Conservation (phyloP, 1,140 invertebrate genomes). For the Euura lappo region DNA sequence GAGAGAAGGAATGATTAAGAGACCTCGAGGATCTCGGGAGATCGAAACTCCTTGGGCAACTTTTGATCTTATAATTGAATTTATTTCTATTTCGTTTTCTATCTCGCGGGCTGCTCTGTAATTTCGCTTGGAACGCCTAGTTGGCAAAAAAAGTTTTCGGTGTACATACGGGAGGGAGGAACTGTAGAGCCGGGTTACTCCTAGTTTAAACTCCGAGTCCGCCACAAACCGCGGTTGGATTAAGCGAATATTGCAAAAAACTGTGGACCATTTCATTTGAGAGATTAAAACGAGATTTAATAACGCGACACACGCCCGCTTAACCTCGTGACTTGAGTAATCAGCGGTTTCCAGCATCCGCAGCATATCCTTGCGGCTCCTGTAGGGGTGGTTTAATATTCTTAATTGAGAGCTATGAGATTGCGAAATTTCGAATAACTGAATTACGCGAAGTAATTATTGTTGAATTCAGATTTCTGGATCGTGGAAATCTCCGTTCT, state of each 20-base stretch:
- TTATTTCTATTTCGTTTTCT: neutral
- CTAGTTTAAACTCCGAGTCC: too few species aligned
- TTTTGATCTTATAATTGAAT: neutral
- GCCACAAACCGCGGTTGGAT: too few species aligned
- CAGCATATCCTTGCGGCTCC: neutral
- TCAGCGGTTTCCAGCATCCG: slow-evolving; percentile 9
- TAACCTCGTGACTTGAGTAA: slow-evolving; percentile 43
- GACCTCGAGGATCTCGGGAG: too few species aligned
- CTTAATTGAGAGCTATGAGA: slow-evolving; percentile 46
- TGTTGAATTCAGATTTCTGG: neutral
- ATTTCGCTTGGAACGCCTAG: neutral
- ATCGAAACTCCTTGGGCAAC: too few species aligned
- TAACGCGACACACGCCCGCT: slow-evolving; percentile 55
- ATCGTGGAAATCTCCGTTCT: neutral
- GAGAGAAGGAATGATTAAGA: slow-evolving; percentile 12
- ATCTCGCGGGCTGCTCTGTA: neutral
- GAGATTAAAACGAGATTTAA: slow-evolving; percentile 57
- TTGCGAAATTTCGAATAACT: neutral
- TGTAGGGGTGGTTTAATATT: slow-evolving; percentile 36
- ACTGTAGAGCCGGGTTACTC: neutral
- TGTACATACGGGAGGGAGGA: neutral
- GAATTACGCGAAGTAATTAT: neutral
- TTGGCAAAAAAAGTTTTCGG: neutral
- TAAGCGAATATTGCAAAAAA: slow-evolving; percentile 18
- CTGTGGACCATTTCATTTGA: slow-evolving; percentile 46